These are phyloP conservation scores for Eumacrocentrus americanus DNA, from an alignment of 2,888 invertebrate genomes.

Conservation along the genomic window DNA sequence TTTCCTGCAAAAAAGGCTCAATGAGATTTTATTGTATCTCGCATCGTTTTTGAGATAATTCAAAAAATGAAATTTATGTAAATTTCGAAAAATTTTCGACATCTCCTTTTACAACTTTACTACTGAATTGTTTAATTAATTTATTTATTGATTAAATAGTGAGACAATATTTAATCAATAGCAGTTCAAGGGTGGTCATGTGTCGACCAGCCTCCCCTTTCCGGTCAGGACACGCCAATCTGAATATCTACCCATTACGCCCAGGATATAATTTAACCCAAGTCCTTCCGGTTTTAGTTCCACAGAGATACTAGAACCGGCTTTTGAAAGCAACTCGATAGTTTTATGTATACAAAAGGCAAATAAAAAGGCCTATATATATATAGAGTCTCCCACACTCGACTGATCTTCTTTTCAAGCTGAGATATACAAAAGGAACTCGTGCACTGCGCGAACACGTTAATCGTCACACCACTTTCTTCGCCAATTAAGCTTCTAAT, in stretches of 20 bases:
- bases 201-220: not conserved
- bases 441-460: constrained; percentile 27
- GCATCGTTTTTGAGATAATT: too few relatives aligned
- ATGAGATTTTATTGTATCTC: too few relatives aligned
- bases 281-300: not conserved
- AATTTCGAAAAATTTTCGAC: too few relatives aligned
- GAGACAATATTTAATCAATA: too few relatives aligned
- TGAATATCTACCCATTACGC: too few relatives aligned
- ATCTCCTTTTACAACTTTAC: too few relatives aligned
- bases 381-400: not conserved
- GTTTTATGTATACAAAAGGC: not conserved
- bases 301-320: not conserved
- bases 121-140: too few relatives aligned
- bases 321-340: not conserved
- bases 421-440: constrained; percentile 2
- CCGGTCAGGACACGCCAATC: too few relatives aligned
- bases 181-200: not conserved
- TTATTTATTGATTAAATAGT: too few relatives aligned
- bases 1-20: too few relatives aligned
- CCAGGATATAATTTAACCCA: not conserved
- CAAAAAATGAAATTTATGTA: too few relatives aligned
- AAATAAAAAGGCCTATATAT: not conserved
- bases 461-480: constrained; percentile 42
- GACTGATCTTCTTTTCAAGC: not conserved
- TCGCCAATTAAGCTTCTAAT: constrained; percentile 44